A percentile compares a stretch with the other conserved stretches of the same genome.
These are phyloP conservation scores for Drosophila sturtevanti DNA, from an alignment of 1,140 invertebrate genomes.

Conservation along the genomic window DNA sequence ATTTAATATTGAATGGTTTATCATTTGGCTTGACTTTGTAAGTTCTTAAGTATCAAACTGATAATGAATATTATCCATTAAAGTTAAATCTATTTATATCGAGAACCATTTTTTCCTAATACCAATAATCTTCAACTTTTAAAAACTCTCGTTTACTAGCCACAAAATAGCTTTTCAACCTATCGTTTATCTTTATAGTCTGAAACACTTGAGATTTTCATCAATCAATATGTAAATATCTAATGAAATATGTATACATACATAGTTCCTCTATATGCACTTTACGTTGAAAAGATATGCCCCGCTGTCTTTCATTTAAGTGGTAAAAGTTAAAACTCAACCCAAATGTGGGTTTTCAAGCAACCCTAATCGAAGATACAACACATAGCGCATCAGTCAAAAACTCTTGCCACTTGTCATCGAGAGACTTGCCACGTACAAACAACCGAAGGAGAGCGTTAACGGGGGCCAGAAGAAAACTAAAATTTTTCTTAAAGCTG, in stretches of 20 bases:
- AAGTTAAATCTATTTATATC: constrained; percentile 7
- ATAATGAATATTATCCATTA: neutral
- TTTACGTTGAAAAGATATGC: constrained; percentile 28
- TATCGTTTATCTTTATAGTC: constrained; percentile 13
- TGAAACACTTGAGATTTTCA: constrained; percentile 45
- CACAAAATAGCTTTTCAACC: constrained; percentile 5
- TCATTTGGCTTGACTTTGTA: constrained; percentile 23
- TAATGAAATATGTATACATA: constrained; percentile 76
- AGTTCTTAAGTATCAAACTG: no score
- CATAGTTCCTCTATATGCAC: constrained; percentile 36
- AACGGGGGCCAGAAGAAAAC: constrained; percentile 10
- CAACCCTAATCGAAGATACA: constrained; percentile 36
- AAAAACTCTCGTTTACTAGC: no score
- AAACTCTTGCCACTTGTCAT: constrained; percentile 77
- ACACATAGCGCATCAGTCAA: constrained; percentile 77
- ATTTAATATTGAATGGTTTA: constrained; percentile 55
- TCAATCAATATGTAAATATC: constrained; percentile 67
- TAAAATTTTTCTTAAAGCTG: neutral
- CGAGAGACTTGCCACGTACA: constrained; percentile 68
- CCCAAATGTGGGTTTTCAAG: constrained; percentile 51
- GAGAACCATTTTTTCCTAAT: neutral
- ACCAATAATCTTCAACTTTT: no score
- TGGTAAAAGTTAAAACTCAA: constrained; percentile 59
- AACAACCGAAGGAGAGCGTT: constrained; percentile 11
- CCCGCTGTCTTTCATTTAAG: constrained; percentile 20